A percentile compares a stretch with the other conserved stretches of the same genome.
phyloP scores from a whole-genome alignment of 2,888 invertebrate genomes.

The Ophion costatus region DNA sequence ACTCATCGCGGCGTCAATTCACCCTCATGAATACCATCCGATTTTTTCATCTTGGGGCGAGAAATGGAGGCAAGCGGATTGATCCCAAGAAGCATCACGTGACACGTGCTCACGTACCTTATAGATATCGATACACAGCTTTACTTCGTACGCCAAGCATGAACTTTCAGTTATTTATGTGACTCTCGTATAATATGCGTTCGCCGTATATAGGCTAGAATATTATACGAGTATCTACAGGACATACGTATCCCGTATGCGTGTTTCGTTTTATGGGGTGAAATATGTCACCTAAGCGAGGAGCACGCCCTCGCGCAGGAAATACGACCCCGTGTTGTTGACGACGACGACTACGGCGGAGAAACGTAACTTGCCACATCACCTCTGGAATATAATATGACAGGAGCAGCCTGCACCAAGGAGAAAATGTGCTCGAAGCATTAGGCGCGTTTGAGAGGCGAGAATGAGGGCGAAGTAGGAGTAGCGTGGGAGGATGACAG shows the following conservation, averaged over 20 bases:
- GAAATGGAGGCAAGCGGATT: conserved; percentile 26
- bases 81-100: conserved; percentile 37
- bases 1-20: neutral
- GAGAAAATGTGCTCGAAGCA: conserved; percentile 39
- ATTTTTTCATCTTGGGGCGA: neutral
- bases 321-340: conserved; percentile 58
- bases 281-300: conserved; percentile 59
- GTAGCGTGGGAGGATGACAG: neutral
- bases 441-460: conserved; percentile 56
- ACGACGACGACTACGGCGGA: conserved; percentile 22
- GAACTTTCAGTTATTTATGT: conserved; percentile 42
- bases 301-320: conserved; percentile 57
- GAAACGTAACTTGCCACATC: conserved; percentile 46
- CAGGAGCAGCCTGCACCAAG: conserved; percentile 39
- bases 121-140: conserved; percentile 5
- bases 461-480: conserved; percentile 39
- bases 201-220: conserved; percentile 31
- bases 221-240: conserved; percentile 52
- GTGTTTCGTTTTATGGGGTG: conserved; percentile 59
- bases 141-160: conserved; percentile 20
- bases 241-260: conserved; percentile 27
- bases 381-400: conserved; percentile 58
- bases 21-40: neutral
- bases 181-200: conserved; percentile 35
- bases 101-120: conserved; percentile 46